phyloP scores from a whole-genome alignment of 2,113 vertebrate genomes.

The Pholis gunnellus region DNA sequence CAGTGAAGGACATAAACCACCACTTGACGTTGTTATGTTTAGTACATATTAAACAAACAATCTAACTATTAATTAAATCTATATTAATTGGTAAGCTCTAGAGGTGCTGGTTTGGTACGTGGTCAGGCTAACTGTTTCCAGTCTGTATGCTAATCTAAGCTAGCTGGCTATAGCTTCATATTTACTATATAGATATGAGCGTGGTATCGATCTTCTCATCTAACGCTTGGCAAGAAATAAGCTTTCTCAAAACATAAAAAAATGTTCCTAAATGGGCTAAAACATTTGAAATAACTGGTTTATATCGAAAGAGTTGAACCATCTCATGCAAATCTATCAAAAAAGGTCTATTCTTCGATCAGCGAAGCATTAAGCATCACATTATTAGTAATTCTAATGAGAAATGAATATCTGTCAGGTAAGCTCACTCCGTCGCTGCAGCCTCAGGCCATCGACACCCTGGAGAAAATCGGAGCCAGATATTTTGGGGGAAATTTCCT shows the following conservation, averaged over 20 bases:
- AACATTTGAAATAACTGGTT: not conserved
- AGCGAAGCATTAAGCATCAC: not conserved
- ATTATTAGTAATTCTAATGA: not conserved
- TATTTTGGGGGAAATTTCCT: conserved; percentile 48
- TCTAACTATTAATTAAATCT: not conserved
- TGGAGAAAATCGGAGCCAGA: conserved; percentile 19
- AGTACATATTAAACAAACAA: not conserved
- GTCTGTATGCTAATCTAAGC: not conserved
- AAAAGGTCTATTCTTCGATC: not conserved
- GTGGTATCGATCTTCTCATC: not conserved
- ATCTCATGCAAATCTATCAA: not conserved
- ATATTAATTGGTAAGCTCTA: not conserved
- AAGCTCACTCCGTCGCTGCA: not conserved
- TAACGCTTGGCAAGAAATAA: not conserved
- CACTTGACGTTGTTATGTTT: not conserved
- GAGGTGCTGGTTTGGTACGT: not conserved
- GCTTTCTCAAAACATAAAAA: not conserved
- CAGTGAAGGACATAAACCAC: not conserved
- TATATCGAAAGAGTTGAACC: not conserved
- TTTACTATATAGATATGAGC: not conserved
- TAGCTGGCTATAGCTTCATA: not conserved
- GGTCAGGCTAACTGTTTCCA: not conserved
- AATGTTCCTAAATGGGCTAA: not conserved
- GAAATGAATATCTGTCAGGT: conserved; percentile 2
- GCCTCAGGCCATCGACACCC: conserved; percentile 24